These are phyloP conservation scores for Ericerus pela DNA, from an alignment of 1,140 invertebrate genomes.

Conservation along the genomic window DNA sequence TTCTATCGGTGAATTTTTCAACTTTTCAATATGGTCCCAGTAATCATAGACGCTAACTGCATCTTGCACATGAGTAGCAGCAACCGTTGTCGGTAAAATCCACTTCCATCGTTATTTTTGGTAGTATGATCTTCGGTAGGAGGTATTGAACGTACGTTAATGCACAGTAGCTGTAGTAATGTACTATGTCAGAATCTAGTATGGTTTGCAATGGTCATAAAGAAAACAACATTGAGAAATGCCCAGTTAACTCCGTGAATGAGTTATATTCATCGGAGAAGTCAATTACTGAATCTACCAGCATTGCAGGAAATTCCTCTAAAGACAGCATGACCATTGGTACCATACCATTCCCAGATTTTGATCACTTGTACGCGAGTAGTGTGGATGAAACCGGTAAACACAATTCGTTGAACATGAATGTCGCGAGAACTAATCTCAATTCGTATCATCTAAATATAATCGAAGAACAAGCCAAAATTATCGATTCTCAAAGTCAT, in stretches of 20 bases:
- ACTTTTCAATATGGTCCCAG: too few relatives aligned
- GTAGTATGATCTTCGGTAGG: too few relatives aligned
- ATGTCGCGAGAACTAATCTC: background rate
- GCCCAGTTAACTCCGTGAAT: background rate
- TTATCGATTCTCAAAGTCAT: background rate
- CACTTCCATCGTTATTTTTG: too few relatives aligned
- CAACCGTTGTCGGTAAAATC: too few relatives aligned
- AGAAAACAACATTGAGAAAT: constrained; percentile 5
- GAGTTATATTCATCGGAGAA: background rate
- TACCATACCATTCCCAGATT: constrained; percentile 9
- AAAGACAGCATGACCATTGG: constrained; percentile 4
- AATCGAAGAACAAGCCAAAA: constrained; percentile 6
- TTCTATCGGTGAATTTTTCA: too few relatives aligned
- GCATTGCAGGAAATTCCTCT: background rate
- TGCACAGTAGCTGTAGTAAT: constrained; percentile 9
- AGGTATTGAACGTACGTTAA: too few relatives aligned
- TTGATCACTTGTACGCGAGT: constrained; percentile 7
- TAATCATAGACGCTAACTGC: too few relatives aligned
- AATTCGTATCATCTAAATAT: constrained; percentile 4
- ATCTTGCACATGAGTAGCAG: too few relatives aligned
- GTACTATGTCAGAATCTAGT: constrained; percentile 3
- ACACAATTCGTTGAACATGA: background rate
- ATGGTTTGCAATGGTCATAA: constrained; percentile 11
- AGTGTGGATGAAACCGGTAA: background rate
- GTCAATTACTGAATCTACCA: background rate